phyloP scores from a whole-genome alignment of 2,113 vertebrate species.

The Ictalurus punctatus region DNA sequence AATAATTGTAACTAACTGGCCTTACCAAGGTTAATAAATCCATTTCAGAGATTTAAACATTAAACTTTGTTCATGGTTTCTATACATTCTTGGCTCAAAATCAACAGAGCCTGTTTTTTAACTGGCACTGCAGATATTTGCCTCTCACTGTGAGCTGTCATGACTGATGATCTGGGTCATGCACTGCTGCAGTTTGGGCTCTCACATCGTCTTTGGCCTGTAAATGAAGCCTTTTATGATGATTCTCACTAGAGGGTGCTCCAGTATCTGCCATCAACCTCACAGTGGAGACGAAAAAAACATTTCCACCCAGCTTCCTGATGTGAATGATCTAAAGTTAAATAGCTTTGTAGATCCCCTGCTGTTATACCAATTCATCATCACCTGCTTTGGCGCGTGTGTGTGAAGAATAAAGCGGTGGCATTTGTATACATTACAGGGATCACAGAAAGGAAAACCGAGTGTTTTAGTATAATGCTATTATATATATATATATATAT shows the following conservation, averaged over 20 bases:
- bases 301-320: background rate
- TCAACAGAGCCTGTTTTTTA: background rate
- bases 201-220: background rate
- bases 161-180: conserved; percentile 36
- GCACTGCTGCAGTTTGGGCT: conserved; percentile 17
- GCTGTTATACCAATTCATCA: conserved; percentile 19
- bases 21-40: background rate
- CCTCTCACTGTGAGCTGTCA: background rate
- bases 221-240: conserved; percentile 34
- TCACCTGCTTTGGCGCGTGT: conserved; percentile 14
- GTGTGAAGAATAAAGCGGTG: background rate
- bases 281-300: background rate
- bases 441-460: background rate
- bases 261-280: conserved; percentile 29
- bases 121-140: background rate
- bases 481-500: background rate
- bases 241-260: conserved; percentile 42
- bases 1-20: background rate
- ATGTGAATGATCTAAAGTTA: conserved; percentile 30
- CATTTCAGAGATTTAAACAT: background rate
- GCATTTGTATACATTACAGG: background rate
- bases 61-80: background rate
- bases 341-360: conserved; percentile 30
- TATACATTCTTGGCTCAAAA: conserved; percentile 10
- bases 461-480: background rate